Base-by-base conservation (phyloP, 2,888 invertebrate genomes). In the Neria commutata region DNA sequence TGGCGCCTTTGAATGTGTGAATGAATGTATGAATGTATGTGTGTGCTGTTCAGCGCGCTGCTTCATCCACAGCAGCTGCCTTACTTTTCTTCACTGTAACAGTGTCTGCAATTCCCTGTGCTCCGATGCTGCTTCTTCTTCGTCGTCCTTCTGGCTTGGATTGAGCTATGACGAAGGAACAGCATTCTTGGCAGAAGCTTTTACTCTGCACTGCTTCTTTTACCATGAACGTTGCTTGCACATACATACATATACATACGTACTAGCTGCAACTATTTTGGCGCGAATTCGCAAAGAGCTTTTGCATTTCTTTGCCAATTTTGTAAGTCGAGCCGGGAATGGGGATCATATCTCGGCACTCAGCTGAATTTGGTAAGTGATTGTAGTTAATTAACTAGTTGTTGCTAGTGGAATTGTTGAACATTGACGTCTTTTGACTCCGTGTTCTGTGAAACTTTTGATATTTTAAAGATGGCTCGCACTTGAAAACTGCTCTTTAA, bases 271-370 rank as follows among this genome's bases (percentile, higher is more conserved):
- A 26, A 23, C 26, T 21, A 26, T 45, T 56, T 60, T 67, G 73
- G 71, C 71, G 71, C 71, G 74, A 72, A 72, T 72, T 74, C 74
- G 72, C 74, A 74, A 63, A 74, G 66, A 74, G 69, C 69, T 69
- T 66, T 63, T n/a, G n/a, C n/a, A n/a, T n/a, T n/a, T n/a, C n/a
- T n/a, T n/a, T n/a, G n/a, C n/a, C n/a, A n/a, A n/a, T n/a, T n/a
- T n/a, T n/a, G n/a, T n/a, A n/a, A n/a, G n/a, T n/a, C n/a, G n/a
- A n/a, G n/a, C n/a, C n/a, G n/a, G n/a, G n/a, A n/a, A n/a, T n/a
- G n/a, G n/a, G n/a, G n/a, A n/a, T n/a, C n/a, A n/a, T n/a, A n/a
- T n/a, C n/a, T n/a, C n/a, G n/a, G n/a, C n/a, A n/a, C n/a, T n/a
- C n/a, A n/a, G n/a, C n/a, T n/a, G n/a, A n/a, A n/a, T n/a, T n/a